phyloP scores from a whole-genome alignment of 2,888 invertebrate species.

The Flexamia atlantica region DNA sequence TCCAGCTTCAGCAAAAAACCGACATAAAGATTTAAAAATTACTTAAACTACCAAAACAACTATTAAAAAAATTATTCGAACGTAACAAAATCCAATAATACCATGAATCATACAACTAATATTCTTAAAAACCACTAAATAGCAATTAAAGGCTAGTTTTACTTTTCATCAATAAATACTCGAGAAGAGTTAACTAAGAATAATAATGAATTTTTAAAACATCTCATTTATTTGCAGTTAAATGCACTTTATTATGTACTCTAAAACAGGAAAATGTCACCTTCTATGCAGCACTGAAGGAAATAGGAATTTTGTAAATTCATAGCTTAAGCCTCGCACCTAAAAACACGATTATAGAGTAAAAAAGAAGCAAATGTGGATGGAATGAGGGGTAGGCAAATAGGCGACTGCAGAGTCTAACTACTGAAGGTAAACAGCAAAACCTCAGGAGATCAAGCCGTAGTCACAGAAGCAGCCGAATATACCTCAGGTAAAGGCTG shows the following conservation, averaged over 20 bases:
- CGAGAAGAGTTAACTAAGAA: conserved; percentile 13
- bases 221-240: conserved; percentile 16
- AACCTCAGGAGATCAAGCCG: conserved; percentile 32
- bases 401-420: conserved; percentile 40
- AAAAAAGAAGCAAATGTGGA: conserved; percentile 23
- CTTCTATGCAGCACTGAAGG: not conserved
- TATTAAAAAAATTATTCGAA: conserved; percentile 24
- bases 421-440: not conserved
- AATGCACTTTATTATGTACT: conserved; percentile 19
- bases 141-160: conserved; percentile 20
- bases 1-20: not conserved
- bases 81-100: conserved; percentile 39
- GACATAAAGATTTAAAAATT: not conserved
- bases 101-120: conserved; percentile 32
- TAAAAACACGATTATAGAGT: conserved; percentile 5
- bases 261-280: conserved; percentile 11
- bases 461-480: not conserved
- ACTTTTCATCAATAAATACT: not conserved
- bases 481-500: not conserved
- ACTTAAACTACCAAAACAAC: conserved; percentile 10
- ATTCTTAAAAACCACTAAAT: conserved; percentile 30
- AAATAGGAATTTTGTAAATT: conserved; percentile 22
- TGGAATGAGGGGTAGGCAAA: conserved; percentile 52
- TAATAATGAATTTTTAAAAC: not conserved
- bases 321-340: conserved; percentile 5